Evolutionary conservation across 2,113 vertebrate species (phyloP).

Genomic region (Corydoras sp.): DNA sequence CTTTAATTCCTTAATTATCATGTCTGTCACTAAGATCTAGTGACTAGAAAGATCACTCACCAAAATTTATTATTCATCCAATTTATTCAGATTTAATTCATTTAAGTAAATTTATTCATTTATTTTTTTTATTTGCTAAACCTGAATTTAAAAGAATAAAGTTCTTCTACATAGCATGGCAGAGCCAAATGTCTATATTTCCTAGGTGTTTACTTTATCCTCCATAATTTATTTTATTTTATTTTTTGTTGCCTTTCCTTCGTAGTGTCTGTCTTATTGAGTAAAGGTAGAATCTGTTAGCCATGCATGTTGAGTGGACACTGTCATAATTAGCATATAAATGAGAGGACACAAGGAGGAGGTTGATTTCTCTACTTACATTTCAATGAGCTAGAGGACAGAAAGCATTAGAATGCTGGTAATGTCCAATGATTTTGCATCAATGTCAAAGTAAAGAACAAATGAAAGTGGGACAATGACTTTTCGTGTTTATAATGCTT

Average conservation of each 20-base stretch:
- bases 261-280: neutral
- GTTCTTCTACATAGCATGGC: neutral
- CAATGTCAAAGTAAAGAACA: slow-evolving; percentile 18
- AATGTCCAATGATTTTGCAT: neutral
- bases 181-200: neutral
- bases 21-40: no score
- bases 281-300: slow-evolving; percentile 15
- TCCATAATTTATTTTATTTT: neutral
- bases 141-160: neutral
- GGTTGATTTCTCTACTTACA: slow-evolving; percentile 3
- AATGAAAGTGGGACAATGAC: neutral
- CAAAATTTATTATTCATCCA: no score
- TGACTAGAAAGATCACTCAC: no score
- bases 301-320: slow-evolving; percentile 6
- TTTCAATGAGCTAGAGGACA: slow-evolving; percentile 13
- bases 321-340: slow-evolving; percentile 22
- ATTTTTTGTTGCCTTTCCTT: neutral
- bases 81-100: no score
- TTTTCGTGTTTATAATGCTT: neutral
- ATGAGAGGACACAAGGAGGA: slow-evolving; percentile 9
- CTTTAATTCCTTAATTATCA: no score
- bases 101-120: no score
- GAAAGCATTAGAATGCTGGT: slow-evolving; percentile 15
- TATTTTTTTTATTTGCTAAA: no score
- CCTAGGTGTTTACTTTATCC: neutral